Conservation (phyloP, 2,797 vertebrate genomes). For the Ctenosaura bakeri region DNA sequence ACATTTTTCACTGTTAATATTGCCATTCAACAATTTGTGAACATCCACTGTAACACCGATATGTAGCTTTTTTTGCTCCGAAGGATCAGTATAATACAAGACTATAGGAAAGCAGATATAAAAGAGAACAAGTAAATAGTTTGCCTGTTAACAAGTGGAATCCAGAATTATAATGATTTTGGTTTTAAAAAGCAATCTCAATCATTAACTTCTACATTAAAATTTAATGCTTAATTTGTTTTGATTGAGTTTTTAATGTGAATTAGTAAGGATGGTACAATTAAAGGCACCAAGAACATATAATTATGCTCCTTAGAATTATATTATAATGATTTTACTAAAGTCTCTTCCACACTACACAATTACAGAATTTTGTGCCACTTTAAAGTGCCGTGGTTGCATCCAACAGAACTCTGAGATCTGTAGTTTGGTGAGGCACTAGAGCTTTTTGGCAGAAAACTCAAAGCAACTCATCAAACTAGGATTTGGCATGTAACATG, state of each 20-base stretch:
- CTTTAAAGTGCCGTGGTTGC: too few species aligned
- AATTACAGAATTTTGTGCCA: too few species aligned
- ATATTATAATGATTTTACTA: slow-evolving; percentile 75
- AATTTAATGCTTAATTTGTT: slow-evolving; percentile 76
- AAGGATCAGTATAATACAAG: slow-evolving; percentile 10
- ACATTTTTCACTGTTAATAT: not conserved
- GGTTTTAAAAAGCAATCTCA: slow-evolving; percentile 64
- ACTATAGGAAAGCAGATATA: slow-evolving; percentile 20
- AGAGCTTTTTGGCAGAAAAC: too few species aligned
- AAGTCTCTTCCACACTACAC: slow-evolving; percentile 35
- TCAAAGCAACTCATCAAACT: too few species aligned
- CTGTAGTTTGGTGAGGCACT: too few species aligned
- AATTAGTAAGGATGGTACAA: slow-evolving; percentile 74
- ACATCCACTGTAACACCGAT: not conserved
- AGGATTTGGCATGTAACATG: too few species aligned
- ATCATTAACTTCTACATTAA: slow-evolving; percentile 71
- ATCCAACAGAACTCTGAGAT: too few species aligned
- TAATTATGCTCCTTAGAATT: slow-evolving; percentile 79
- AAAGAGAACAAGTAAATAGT: not conserved
- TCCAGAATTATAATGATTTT: slow-evolving; percentile 61
- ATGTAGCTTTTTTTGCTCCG: not conserved
- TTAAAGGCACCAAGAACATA: slow-evolving; percentile 76
- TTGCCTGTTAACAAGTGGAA: slow-evolving; percentile 40
- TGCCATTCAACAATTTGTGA: not conserved
- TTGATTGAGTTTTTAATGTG: slow-evolving; percentile 75